These are phyloP conservation scores for Platyrinchus mystaceus DNA, from an alignment of 2,797 vertebrate genomes.

Conservation along the genomic window DNA sequence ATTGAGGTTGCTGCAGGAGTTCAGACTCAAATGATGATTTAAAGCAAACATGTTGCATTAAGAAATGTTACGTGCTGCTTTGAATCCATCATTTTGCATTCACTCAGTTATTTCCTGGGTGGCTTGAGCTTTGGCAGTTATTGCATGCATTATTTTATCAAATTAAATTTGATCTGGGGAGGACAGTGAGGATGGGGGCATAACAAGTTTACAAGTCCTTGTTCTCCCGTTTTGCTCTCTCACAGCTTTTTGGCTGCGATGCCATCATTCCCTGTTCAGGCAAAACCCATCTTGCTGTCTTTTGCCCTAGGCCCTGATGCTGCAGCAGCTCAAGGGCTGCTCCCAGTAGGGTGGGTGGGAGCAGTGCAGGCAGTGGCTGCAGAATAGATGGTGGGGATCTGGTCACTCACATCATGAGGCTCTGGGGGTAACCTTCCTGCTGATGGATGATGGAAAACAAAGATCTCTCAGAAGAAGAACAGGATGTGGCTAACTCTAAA, in stretches of 20 bases:
- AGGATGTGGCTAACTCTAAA: neutral
- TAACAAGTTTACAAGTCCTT: neutral
- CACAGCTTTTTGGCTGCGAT: neutral
- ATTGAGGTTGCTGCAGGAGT: conserved; percentile 44
- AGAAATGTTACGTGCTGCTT: conserved; percentile 39
- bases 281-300: neutral
- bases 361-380: neutral
- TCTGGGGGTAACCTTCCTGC: neutral
- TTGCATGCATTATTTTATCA: conserved; percentile 52
- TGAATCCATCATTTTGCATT: conserved; percentile 53
- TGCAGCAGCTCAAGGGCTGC: neutral
- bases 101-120: conserved; percentile 37
- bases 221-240: neutral
- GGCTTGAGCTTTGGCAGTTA: conserved; percentile 56
- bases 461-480: neutral
- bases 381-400: neutral
- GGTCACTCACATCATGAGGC: accelerated
- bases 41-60: conserved; percentile 46
- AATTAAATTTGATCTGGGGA: conserved; percentile 49
- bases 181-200: neutral
- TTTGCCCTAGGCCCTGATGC: neutral
- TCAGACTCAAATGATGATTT: conserved; percentile 60
- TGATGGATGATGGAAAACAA: neutral
- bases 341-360: neutral
- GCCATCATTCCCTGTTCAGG: neutral